Evolutionary conservation across 2,888 invertebrate species (phyloP).

Genomic region (Incurvaria masculella): DNA sequence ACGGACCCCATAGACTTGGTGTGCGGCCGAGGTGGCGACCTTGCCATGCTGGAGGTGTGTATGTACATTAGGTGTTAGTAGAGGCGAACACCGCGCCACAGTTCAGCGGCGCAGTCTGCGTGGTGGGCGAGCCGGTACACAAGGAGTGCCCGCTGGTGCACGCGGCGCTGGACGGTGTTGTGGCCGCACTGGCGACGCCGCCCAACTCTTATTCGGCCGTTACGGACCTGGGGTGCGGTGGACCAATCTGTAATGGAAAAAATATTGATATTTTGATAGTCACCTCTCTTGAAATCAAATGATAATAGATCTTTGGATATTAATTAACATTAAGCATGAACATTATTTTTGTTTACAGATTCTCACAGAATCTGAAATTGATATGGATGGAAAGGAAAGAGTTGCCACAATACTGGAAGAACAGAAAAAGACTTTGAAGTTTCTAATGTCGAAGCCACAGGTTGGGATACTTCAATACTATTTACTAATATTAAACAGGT

Average conservation of each 20-base stretch:
- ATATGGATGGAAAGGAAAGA: slow-evolving; percentile 56
- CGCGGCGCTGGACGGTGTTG: slow-evolving; percentile 43
- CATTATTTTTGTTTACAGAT: no score
- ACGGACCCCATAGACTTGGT: slow-evolving; percentile 77
- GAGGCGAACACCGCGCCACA: slow-evolving; percentile 38
- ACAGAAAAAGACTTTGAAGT: slow-evolving; percentile 69
- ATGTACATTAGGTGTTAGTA: no score
- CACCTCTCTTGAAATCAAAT: no score
- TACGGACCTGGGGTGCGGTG: no score
- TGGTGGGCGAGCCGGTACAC: slow-evolving; percentile 53
- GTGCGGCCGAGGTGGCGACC: slow-evolving; percentile 75
- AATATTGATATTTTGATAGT: no score
- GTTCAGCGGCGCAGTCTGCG: slow-evolving; percentile 34
- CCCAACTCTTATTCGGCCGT: slow-evolving; percentile 81
- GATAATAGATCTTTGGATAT: no score
- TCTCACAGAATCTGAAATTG: slow-evolving; percentile 66
- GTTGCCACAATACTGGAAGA: slow-evolving; percentile 68
- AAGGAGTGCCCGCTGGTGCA: slow-evolving; percentile 45
- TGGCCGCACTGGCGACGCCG: slow-evolving; percentile 63
- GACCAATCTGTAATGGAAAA: no score
- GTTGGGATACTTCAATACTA: slow-evolving; percentile 38
- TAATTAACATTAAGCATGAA: no score
- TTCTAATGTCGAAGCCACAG: slow-evolving; percentile 76
- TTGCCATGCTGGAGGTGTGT: slow-evolving; percentile 73
- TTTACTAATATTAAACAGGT: no score